phyloP scores from a whole-genome alignment of 1,140 invertebrate genomes.

The Pomacea maculata region DNA sequence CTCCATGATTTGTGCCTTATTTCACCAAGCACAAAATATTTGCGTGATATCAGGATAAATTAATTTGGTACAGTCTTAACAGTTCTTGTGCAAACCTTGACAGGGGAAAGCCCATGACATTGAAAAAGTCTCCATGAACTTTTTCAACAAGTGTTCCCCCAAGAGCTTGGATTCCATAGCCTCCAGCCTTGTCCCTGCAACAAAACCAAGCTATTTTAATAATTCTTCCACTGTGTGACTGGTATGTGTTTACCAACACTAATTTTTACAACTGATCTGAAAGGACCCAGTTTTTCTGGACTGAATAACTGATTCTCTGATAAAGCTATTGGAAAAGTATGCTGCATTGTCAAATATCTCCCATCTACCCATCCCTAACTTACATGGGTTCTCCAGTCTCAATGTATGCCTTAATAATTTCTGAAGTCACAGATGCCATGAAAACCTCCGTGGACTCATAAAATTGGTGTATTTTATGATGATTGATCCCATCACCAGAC shows the following conservation, averaged over 20 bases:
- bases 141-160: constrained; percentile 86
- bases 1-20: neutral
- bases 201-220: too few relatives aligned
- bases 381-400: constrained; percentile 89
- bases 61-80: constrained; percentile 27
- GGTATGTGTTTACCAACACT: too few relatives aligned
- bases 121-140: constrained; percentile 92
- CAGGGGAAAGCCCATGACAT: constrained; percentile 92
- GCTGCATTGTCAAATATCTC: too few relatives aligned
- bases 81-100: constrained; percentile 79
- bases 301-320: too few relatives aligned
- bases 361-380: constrained; percentile 59
- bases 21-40: neutral
- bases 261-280: too few relatives aligned
- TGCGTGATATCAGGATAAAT: neutral
- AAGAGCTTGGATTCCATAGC: constrained; percentile 91
- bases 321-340: too few relatives aligned
- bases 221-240: too few relatives aligned
- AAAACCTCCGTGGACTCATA: constrained; percentile 84
- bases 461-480: constrained; percentile 71
- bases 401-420: constrained; percentile 85
- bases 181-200: constrained; percentile 91
- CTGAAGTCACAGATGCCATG: constrained; percentile 78
- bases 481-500: too few relatives aligned
- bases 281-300: too few relatives aligned